Percentiles rank a stretch among this genome's conserved stretches.
Evolutionary conservation across 2,797 vertebrate genomes (phyloP).

Genomic region (Pipistrellus pipistrellus): DNA sequence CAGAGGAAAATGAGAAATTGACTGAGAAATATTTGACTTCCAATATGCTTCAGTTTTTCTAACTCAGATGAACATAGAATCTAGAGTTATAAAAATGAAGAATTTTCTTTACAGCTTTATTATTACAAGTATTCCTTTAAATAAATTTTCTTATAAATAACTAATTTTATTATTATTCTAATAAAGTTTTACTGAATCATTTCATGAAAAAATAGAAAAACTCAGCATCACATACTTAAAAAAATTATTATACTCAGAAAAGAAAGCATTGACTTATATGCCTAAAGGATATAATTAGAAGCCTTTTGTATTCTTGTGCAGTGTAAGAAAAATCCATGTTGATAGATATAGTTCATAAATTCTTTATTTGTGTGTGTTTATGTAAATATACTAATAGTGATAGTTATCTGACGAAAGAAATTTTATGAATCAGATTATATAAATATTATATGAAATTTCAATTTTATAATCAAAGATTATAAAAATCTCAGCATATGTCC

Average conservation of each 20-base stretch:
- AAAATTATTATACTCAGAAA: not conserved
- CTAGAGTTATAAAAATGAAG: not conserved
- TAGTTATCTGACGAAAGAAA: not conserved
- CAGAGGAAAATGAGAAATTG: slow-evolving; percentile 55
- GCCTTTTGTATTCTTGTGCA: not conserved
- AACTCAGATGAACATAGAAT: not conserved
- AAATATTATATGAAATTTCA: slow-evolving; percentile 47
- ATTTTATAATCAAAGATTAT: not conserved
- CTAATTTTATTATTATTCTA: slow-evolving; percentile 15
- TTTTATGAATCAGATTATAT: not conserved
- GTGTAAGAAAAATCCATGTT: not conserved
- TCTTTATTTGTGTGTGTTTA: not conserved
- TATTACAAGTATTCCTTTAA: not conserved
- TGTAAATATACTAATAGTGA: not conserved
- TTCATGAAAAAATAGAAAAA: not conserved
- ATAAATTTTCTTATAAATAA: not conserved
- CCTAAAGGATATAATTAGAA: not conserved
- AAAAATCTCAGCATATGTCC: not conserved
- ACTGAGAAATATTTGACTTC: slow-evolving; percentile 33
- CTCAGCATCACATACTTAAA: not conserved
- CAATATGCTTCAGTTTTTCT: slow-evolving; percentile 31
- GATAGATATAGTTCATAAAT: not conserved
- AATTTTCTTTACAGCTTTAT: not conserved
- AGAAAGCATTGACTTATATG: not conserved
- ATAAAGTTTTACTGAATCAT: not conserved